These are phyloP conservation scores for Lochmaea capreae DNA, from an alignment of 2,888 invertebrate genomes.

Conservation along the genomic window DNA sequence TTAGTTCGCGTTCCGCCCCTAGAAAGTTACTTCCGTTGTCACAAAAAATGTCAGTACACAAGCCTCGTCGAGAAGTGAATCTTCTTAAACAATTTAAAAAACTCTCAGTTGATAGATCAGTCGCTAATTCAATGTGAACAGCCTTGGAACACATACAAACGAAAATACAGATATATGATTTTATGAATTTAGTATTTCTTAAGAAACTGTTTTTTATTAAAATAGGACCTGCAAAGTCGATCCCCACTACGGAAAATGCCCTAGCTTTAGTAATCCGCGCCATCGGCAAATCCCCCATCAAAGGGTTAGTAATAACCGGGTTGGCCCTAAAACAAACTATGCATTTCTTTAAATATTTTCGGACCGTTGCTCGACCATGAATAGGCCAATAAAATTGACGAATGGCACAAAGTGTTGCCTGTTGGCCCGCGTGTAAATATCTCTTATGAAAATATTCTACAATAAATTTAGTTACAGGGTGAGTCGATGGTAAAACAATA, in stretches of 20 bases:
- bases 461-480: too few relatives aligned
- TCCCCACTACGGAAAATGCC: too few relatives aligned
- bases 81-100: slow-evolving; percentile 1
- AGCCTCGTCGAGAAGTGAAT: background rate
- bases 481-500: too few relatives aligned
- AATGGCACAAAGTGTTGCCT: too few relatives aligned
- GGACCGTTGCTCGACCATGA: background rate
- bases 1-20: background rate
- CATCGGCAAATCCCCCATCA: too few relatives aligned
- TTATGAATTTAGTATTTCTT: background rate
- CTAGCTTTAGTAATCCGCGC: too few relatives aligned
- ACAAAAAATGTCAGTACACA: background rate
- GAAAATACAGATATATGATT: background rate
- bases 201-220: background rate
- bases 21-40: background rate
- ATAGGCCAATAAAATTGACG: too few relatives aligned
- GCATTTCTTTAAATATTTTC: slow-evolving; percentile 1
- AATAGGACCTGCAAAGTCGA: too few relatives aligned
- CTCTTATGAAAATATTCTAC: too few relatives aligned
- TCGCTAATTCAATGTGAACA: background rate
- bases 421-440: too few relatives aligned
- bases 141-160: background rate
- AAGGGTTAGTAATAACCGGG: background rate
- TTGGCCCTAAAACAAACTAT: background rate
- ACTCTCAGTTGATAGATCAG: background rate